Evolutionary conservation across 2,888 invertebrate species (phyloP), one percentile per base, ranked within the genome.

Genomic region (Melanchra persicariae): DNA sequence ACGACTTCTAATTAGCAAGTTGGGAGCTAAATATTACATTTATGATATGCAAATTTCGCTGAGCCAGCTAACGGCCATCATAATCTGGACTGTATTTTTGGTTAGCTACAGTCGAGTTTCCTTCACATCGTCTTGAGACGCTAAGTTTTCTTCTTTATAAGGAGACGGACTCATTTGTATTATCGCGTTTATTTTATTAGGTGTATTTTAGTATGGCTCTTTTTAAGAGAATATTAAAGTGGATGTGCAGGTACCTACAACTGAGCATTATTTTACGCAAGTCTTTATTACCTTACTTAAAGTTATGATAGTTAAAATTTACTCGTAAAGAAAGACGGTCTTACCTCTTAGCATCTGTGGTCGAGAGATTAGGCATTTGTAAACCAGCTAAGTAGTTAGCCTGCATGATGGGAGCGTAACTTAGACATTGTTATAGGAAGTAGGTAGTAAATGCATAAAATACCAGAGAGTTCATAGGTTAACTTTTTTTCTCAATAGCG

Each of bases 11-110:
- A 95, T 95, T 95, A 95, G 93, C 94, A 94, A 94, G 93, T 94
- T 93, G 93, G 93, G 93, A 94, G 94, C 93, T 94, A 95, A 95
- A 94, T 95, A 95, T 95, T 93, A 95, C 94, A 95, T 94, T 95
- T 95, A 95, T 94, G 94, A 93, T 93, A 95, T 95, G 94, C 94
- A 95, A 95, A 95, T 95, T 93, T 93, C 89, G 85, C 90, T 88
- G 87, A 90, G 87, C 82, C 84, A 88, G 84, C 87, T 83, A 87
- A 85, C 78, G 81, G 75, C 79, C 78, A 74, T 70, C 68, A 86
- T 87, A 91, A 89, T 89, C 78, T 92, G 81, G 87, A 88, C 93
- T 92, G 87, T 94, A 91, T 85, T 58, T 4, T 9, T 9, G 54
- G 70, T 51, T 30, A 3, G 6, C 80, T 90, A 91, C 84, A 87